Base-by-base conservation (phyloP, 2,888 invertebrate genomes). In the Ernsta delagoae region DNA sequence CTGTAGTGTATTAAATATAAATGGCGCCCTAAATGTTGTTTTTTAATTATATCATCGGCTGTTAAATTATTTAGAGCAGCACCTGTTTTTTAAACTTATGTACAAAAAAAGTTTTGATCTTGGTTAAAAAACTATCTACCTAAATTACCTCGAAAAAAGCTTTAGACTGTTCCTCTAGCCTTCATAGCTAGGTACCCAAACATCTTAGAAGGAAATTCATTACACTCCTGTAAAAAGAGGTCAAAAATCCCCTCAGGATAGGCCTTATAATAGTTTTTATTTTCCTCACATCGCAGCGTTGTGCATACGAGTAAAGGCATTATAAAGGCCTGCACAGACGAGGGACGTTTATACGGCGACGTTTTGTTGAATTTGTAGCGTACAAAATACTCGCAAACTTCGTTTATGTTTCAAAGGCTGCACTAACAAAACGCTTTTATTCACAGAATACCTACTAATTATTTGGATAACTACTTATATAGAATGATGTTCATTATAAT, bases 261-360 rank as follows among this genome's bases (percentile, higher is more conserved):
- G 50, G 50, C 50, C 16, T 50, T 50, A 50, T 50, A 16, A 50
- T 50, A 50, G 50, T 24, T 50, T 50, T 50, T 16, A 50, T 50
- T 50, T 50, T 50, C 12, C 50, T 50, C 8, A n/a, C 50, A 50
- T 50, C 16, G 48, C 50, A 16, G 50, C 50, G 16, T 24, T 50
- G 16, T 50, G 50, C 50, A 50, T 50, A 50, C 50, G 50, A 50
- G 7, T 8, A 50, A n/a, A 12, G 12, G 12, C 16, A 50, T 50
- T 16, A 50, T 50, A 50, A 50, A 50, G 50, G 50, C 16, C 50
- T 7, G 0, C 50, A 7, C 16, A 6, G 16, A 50, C 50, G 12
- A 8, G 16, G 12, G 16, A 16, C 16, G 12, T 50, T 11, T n/a
- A n/a, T 48, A 5, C 12, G 7, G 7, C 16, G 16, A 50, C 16